phyloP scores from a whole-genome alignment of 2,113 vertebrate species.

The Tragulus kanchil region DNA sequence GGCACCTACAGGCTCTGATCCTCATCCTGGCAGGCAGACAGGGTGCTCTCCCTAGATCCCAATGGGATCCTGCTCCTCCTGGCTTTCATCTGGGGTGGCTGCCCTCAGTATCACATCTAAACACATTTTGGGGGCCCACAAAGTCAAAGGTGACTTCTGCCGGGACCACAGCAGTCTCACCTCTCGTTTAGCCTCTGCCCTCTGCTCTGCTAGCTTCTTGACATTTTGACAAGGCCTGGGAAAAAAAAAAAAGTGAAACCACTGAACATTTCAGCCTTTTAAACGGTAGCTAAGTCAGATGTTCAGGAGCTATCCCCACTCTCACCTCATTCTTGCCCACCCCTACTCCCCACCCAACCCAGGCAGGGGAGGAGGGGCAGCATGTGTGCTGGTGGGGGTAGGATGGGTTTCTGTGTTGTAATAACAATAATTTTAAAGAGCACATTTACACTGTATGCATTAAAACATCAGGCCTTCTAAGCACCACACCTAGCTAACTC shows the following conservation, averaged over 20 bases:
- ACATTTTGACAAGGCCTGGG: not conserved
- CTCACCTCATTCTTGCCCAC: not conserved
- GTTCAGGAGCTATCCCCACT: not conserved
- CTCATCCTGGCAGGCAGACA: not conserved
- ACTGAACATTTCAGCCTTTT: not conserved
- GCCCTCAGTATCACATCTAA: not conserved
- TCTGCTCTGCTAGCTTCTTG: not conserved
- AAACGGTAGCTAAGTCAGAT: not conserved
- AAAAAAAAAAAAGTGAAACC: not conserved
- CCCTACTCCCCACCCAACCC: not conserved
- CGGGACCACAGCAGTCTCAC: not conserved
- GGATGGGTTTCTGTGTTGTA: not conserved
- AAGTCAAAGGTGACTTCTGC: not conserved
- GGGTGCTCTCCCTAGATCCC: not conserved
- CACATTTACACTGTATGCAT: not conserved
- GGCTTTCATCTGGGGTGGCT: not conserved
- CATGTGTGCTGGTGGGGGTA: not conserved
- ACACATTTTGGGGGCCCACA: not conserved
- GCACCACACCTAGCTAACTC: not conserved
- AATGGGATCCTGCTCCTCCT: not conserved
- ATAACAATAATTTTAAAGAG: conserved; percentile 21
- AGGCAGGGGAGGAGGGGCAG: not conserved
- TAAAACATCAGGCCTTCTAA: not conserved
- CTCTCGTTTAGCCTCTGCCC: not conserved
- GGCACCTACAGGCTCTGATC: not conserved